These are phyloP conservation scores for Epinephelus lanceolatus DNA, from an alignment of 2,113 vertebrate genomes.

Conservation along the genomic window DNA sequence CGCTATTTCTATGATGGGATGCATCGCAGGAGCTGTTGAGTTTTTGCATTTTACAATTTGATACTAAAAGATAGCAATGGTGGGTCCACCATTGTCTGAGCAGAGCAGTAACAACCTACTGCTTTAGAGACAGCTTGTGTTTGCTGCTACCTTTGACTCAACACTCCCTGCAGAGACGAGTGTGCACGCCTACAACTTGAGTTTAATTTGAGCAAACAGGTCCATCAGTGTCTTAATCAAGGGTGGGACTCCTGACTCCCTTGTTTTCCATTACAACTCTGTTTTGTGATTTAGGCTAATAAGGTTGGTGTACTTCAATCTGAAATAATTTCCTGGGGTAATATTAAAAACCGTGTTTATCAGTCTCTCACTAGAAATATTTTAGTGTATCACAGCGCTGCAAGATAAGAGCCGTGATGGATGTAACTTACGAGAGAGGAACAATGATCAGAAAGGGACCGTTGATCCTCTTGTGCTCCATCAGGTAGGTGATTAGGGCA, in stretches of 20 bases:
- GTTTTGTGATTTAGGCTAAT: neutral
- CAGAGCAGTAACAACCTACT: neutral
- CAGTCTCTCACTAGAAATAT: neutral
- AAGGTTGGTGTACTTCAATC: neutral
- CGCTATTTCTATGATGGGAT: too few species aligned
- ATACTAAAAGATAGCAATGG: neutral
- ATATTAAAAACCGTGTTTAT: neutral
- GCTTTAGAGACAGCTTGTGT: neutral
- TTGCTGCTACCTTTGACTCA: neutral
- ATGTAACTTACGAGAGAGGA: constrained; percentile 94
- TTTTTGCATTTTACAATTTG: neutral
- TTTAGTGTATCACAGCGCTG: neutral
- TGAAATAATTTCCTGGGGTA: neutral
- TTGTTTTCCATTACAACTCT: neutral
- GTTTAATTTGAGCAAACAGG: neutral
- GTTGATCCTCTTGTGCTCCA: constrained; percentile 97
- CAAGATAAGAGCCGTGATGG: neutral
- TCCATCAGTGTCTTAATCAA: neutral
- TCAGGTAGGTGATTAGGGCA: constrained; percentile 97
- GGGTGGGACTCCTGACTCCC: neutral
- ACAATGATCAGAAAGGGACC: constrained; percentile 99
- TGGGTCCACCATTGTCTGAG: neutral
- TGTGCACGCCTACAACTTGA: neutral
- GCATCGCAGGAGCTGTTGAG: too few species aligned
- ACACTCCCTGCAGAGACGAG: neutral